These are phyloP conservation scores for Kryptolebias marmoratus DNA, from an alignment of 2,113 vertebrate genomes.

Conservation along the genomic window DNA sequence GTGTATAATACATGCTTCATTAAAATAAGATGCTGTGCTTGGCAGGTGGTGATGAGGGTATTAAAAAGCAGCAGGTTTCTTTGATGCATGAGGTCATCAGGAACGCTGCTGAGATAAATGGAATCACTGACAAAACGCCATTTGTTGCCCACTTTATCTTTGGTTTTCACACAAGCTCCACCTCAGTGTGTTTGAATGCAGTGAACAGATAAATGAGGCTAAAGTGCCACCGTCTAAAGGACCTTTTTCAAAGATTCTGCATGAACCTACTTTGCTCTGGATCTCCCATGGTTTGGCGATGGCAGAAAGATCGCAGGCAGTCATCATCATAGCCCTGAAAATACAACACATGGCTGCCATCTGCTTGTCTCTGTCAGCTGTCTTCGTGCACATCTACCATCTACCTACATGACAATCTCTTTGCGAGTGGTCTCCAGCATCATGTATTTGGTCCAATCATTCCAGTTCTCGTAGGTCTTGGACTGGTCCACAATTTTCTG, in stretches of 20 bases:
- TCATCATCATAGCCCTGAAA: constrained; percentile 87
- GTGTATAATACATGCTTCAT: constrained; percentile 41
- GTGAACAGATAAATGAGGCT: background rate
- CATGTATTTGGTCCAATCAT: constrained; percentile 84
- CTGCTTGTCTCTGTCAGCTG: background rate
- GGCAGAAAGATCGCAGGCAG: constrained; percentile 84
- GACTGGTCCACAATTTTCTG: constrained; percentile 86
- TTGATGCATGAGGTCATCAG: constrained; percentile 60
- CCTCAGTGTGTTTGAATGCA: constrained; percentile 13
- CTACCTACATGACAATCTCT: constrained; percentile 83
- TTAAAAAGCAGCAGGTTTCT: constrained; percentile 49
- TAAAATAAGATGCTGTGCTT: constrained; percentile 38
- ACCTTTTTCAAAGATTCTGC: background rate
- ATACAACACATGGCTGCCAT: constrained; percentile 1
- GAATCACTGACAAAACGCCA: constrained; percentile 52
- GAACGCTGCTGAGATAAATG: constrained; percentile 48
- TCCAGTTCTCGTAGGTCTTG: constrained; percentile 82
- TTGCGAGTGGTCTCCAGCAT: constrained; percentile 83
- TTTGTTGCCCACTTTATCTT: constrained; percentile 35
- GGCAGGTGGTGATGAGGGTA: constrained; percentile 31
- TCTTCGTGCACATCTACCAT: background rate
- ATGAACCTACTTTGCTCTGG: constrained; percentile 79
- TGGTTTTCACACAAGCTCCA: constrained; percentile 3
- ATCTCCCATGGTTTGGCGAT: constrained; percentile 86
- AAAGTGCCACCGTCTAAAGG: background rate